Evolutionary conservation across 2,888 invertebrate genomes (phyloP).

Genomic region (Thecocarcelia acutangulata): DNA sequence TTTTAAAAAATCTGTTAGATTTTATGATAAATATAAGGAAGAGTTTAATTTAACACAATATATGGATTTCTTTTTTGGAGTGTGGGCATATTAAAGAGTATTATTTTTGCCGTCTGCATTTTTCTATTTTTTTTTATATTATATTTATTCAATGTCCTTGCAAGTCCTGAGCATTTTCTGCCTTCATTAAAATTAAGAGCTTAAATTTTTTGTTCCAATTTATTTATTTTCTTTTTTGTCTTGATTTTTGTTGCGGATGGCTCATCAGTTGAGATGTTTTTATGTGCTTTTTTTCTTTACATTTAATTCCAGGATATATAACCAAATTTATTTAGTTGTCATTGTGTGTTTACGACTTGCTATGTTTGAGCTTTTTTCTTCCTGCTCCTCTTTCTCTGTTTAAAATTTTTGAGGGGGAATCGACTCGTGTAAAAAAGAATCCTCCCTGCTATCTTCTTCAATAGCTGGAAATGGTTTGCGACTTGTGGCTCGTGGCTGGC

Average conservation of each 20-base stretch:
- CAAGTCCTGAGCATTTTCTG: too few relatives aligned
- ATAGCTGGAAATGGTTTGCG: background rate
- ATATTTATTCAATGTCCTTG: too few relatives aligned
- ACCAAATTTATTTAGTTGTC: slow-evolving; percentile 26
- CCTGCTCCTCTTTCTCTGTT: background rate
- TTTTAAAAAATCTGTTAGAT: background rate
- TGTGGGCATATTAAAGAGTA: too few relatives aligned
- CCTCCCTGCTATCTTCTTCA: background rate
- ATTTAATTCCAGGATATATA: slow-evolving; percentile 16
- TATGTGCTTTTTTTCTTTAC: slow-evolving; percentile 2
- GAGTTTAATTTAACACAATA: too few relatives aligned
- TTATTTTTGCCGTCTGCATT: too few relatives aligned
- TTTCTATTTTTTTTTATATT: too few relatives aligned
- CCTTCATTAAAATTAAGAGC: slow-evolving; percentile 78
- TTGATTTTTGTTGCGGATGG: slow-evolving; percentile 31
- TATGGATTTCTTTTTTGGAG: too few relatives aligned
- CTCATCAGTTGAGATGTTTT: slow-evolving; percentile 14
- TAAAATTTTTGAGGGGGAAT: slow-evolving; percentile 1
- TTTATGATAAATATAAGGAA: too few relatives aligned
- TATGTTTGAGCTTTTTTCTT: background rate
- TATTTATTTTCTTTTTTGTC: slow-evolving; percentile 15
- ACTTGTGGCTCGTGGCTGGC: slow-evolving; percentile 13
- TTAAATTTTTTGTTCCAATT: slow-evolving; percentile 70
- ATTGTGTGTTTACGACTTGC: slow-evolving; percentile 19
- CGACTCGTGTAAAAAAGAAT: slow-evolving; percentile 6